Base-by-base conservation (phyloP, 2,113 vertebrate genomes). In the Nibea albiflora region DNA sequence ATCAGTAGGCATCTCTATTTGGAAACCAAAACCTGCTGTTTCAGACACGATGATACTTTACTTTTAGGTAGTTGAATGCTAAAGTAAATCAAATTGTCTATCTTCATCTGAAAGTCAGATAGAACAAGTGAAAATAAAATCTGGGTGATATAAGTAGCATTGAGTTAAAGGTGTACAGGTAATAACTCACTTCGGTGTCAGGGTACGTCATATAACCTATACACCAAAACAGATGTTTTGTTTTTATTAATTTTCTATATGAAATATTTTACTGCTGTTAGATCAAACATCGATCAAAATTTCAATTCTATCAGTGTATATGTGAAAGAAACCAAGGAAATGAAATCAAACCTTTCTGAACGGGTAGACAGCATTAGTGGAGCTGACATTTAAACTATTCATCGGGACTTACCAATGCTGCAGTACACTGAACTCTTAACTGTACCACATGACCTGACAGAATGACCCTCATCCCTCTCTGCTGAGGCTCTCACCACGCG, bases 381-480 rank as follows among this genome's bases (percentile, higher is more conserved):
- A 22, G 12, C 7, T 2, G 35, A 6, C 53, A 53, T 44, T 61
- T 28, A 24, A 82, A 76, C 65, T 11, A 42, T 72, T 26, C 4
- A 39, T 16, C 4, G 22, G 46, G 17, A 28, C 7, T 26, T 57
- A 42, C 54, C 31, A 68, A 2, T 22, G 39, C 50, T 66, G 3
- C 17, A 47, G 44, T 63, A 35, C 24, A 35, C 14, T 71, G 76
- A 52, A 64, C 24, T 50, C 19, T 44, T 53, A 53, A 50, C 42
- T 73, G 53, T 53, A 56, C 24, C 73, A 26, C 64, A 52, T 39
- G 49, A 71, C 67, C 1, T 22, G 42, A 78, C 47, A 63, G 66
- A 73, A 20, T 46, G 35, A 44, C 1, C 70, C 61, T 9, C 44
- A 9, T 15, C 31, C 31, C 12, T 22, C 28, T 24, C 39, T 16